Evolutionary conservation across 1,140 invertebrate species (phyloP).

Genomic region (Drosophila lacertosa): DNA sequence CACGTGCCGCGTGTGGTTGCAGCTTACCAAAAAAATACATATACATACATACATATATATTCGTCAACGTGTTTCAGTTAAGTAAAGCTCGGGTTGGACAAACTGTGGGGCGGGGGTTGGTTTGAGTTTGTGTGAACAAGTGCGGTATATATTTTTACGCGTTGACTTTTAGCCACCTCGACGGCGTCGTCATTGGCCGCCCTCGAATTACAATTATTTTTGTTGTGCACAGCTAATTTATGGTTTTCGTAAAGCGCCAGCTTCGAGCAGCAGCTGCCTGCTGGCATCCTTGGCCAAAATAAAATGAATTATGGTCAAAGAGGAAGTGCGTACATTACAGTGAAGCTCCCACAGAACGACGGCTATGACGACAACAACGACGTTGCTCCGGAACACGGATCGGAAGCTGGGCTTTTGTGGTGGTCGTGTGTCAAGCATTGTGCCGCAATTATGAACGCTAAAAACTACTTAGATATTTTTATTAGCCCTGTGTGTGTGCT

Average conservation of each 20-base stretch:
- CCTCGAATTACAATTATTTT: constrained; percentile 20
- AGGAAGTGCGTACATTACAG: constrained; percentile 66
- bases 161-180: constrained; percentile 27
- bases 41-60: constrained; percentile 21
- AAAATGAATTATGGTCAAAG: constrained; percentile 64
- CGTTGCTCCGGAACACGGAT: constrained; percentile 57
- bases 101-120: neutral
- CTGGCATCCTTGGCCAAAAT: constrained; percentile 30
- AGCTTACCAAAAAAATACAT: no score
- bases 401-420: constrained; percentile 76
- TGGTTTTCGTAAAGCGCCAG: constrained; percentile 13
- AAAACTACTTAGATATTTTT: constrained; percentile 82
- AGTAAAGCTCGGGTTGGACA: neutral
- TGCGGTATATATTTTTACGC: constrained; percentile 34
- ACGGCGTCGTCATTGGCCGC: neutral
- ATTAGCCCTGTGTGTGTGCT: constrained; percentile 53
- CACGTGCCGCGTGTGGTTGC: constrained; percentile 70
- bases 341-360: constrained; percentile 33
- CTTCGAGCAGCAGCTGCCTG: constrained; percentile 36
- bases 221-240: constrained; percentile 43
- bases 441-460: constrained; percentile 81
- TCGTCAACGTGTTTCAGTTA: constrained; percentile 11
- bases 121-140: constrained; percentile 29
- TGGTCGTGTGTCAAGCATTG: constrained; percentile 82
- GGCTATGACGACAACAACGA: constrained; percentile 37